Percentiles rank a stretch among this genome's conserved stretches.
Evolutionary conservation across 2,797 vertebrate genomes (phyloP).

Genomic region (Pelodytes ibericus): DNA sequence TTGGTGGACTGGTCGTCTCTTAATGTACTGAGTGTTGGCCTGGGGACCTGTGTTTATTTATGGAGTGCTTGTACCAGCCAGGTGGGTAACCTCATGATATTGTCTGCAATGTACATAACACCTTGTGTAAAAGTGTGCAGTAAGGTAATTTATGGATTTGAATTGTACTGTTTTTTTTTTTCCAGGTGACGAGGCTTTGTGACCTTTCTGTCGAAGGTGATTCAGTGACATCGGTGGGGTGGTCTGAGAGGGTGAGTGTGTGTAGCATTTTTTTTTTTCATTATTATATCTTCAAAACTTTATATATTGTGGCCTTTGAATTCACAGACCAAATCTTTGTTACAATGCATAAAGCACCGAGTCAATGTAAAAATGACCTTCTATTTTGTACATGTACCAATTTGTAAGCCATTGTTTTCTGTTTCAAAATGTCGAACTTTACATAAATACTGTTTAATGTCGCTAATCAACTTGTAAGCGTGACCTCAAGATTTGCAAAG

Average conservation of each 20-base stretch:
- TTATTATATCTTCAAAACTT: too few species aligned
- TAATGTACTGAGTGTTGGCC: conserved; percentile 94
- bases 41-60: conserved; percentile 96
- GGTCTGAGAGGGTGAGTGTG: conserved; percentile 92
- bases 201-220: conserved; percentile 97
- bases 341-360: too few species aligned
- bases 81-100: conserved; percentile 67
- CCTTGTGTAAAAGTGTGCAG: not conserved
- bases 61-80: conserved; percentile 99
- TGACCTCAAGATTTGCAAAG: conserved; percentile 98
- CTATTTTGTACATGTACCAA: too few species aligned
- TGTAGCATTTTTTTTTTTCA: too few species aligned
- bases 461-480: too few species aligned
- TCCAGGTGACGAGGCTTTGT: conserved; percentile 92
- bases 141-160: too few species aligned
- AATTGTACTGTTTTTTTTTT: not conserved
- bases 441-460: too few species aligned
- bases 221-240: conserved; percentile 96
- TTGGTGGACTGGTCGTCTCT: conserved; percentile 98
- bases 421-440: too few species aligned
- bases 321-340: too few species aligned
- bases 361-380: too few species aligned
- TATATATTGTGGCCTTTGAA: too few species aligned
- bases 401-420: too few species aligned
- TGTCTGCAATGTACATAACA: not conserved